These are phyloP conservation scores for Aelia acuminata DNA, from an alignment of 2,888 invertebrate species.

Conservation along the genomic window DNA sequence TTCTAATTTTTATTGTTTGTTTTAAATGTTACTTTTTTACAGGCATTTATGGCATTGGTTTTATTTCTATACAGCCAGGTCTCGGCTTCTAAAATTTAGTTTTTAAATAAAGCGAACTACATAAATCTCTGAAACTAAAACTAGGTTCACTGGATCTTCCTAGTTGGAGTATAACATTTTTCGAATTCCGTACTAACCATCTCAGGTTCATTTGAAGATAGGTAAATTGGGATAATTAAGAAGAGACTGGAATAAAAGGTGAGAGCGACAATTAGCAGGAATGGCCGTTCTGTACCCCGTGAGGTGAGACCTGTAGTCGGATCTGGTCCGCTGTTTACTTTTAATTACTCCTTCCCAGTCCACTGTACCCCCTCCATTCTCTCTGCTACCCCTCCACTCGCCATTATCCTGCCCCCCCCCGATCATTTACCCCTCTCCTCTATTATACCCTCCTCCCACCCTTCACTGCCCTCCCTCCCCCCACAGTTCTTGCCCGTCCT, in stretches of 20 bases:
- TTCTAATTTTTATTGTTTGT: too few relatives aligned
- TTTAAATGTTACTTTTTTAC: too few relatives aligned
- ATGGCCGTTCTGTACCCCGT: background rate
- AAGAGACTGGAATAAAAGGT: background rate
- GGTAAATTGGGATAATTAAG: background rate
- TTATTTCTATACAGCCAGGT: too few relatives aligned
- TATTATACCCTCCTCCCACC: too few relatives aligned
- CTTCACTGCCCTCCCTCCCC: background rate
- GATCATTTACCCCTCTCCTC: too few relatives aligned
- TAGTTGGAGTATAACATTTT: background rate
- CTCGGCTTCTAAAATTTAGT: background rate
- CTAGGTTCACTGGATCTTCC: background rate
- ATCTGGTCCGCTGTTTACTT: background rate
- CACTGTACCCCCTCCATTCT: background rate
- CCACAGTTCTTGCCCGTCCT: background rate
- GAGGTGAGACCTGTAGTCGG: background rate
- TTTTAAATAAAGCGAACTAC: background rate
- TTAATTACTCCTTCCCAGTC: conserved; percentile 11
- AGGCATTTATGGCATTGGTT: too few relatives aligned
- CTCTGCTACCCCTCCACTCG: background rate
- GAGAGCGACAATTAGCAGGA: background rate
- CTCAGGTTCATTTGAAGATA: background rate
- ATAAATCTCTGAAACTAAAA: background rate
- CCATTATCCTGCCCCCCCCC: background rate
- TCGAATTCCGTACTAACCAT: background rate